Evolutionary conservation across 2,888 invertebrate species (phyloP), one percentile per base, ranked within the genome.

Genomic region (Acanthosepion pharaonis): DNA sequence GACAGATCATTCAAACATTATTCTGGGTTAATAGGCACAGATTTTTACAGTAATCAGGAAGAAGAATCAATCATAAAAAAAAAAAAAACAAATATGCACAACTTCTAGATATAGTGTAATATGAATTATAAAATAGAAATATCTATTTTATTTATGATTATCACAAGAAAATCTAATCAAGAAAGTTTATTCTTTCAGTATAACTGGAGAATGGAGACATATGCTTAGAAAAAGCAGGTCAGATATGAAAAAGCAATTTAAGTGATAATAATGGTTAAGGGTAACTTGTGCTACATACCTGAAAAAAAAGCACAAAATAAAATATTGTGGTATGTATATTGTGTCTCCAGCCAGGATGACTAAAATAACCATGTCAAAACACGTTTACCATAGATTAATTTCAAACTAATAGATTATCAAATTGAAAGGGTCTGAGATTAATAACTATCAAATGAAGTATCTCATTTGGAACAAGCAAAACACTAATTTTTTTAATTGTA

Each of bases 1-100:
- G 78, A 78, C 78, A 78, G 78, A 78, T 78, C 78, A 78, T 78
- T n/a, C 78, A 78, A 78, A 78, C n/a, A 33, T 78, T n/a, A 78
- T 78, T 78, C 78, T 78, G 15, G 78, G 78, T 78, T 78, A 78
- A 78, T 78, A 33, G 78, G 18, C 78, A n/a, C 78, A 33, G 78
- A 78, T 78, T 78, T 78, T n/a, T n/a, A 78, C 33, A 78, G 78
- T n/a, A 78, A 78, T 78, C 78, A n/a, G 78, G 78, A 78, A 78
- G n/a, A 78, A 78, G 78, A 78, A 78, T 78, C 78, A 78, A 78
- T 78, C 33, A n/a, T 78, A 33, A 33, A 78, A 25, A 78, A 15
- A 0, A 78, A n/a, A 23, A 59, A 59, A 6, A 59, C 59, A 23
- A 78, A n/a, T 18, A 11, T 78, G 2, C n/a, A n/a, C 78, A 78